Conservation (phyloP, 2,888 invertebrate genomes). For the Dicranocentrus wangi region DNA sequence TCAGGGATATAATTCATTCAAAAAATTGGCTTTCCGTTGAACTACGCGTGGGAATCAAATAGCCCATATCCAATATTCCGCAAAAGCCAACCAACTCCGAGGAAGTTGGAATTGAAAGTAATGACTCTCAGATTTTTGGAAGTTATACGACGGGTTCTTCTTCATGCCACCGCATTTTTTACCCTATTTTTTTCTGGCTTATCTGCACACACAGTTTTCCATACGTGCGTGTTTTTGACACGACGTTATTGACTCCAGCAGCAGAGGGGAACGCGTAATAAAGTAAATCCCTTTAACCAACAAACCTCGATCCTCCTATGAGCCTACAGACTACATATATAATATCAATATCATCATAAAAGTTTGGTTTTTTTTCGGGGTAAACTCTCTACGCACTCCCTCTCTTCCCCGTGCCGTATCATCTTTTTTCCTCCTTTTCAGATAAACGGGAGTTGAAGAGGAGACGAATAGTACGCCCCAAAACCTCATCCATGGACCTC, state of each 20-base stretch:
- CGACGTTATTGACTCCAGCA: not conserved
- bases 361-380: no score
- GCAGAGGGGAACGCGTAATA: not conserved
- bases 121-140: not conserved
- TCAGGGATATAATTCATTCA: not conserved
- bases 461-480: not conserved
- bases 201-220: not conserved
- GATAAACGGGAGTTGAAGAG: no score
- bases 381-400: no score
- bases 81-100: not conserved
- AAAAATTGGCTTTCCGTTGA: constrained; percentile 9
- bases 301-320: not conserved
- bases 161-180: not conserved
- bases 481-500: not conserved
- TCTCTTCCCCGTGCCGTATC: no score
- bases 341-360: no score
- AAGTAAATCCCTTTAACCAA: not conserved
- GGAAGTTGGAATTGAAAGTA: no score
- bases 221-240: not conserved
- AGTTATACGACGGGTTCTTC: not conserved
- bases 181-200: not conserved
- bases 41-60: constrained; percentile 4
- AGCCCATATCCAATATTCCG: not conserved
- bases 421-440: not conserved
- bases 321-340: not conserved